Percentiles rank a stretch among this genome's conserved stretches.
phyloP scores from a whole-genome alignment of 2,888 invertebrate genomes.

The Pandemis cinnamomeana region DNA sequence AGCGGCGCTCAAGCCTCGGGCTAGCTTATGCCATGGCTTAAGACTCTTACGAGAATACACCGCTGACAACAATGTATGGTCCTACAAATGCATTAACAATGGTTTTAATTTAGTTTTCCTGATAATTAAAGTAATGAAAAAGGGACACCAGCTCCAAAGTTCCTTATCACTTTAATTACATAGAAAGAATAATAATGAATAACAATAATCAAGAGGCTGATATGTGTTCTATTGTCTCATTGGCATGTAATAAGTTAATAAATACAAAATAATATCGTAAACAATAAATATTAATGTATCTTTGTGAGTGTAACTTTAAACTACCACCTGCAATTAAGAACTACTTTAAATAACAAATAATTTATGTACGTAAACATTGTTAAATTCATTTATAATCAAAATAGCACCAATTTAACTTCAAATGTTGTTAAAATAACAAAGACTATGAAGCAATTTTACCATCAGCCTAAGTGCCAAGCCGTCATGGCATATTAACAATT shows the following conservation, averaged over 20 bases:
- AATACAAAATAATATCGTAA: neutral
- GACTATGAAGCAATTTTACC: slow-evolving; percentile 37
- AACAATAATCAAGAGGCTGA: slow-evolving; percentile 46
- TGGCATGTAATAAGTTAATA: slow-evolving; percentile 4
- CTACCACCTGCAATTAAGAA: neutral
- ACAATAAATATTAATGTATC: neutral
- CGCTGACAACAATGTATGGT: slow-evolving; percentile 7
- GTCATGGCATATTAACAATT: slow-evolving; percentile 19
- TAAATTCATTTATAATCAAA: slow-evolving; percentile 41
- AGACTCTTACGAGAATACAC: neutral
- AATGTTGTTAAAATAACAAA: slow-evolving; percentile 38
- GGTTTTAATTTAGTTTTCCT: slow-evolving; percentile 23
- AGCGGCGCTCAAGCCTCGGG: neutral
- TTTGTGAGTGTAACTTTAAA: neutral
- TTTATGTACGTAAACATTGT: slow-evolving; percentile 7
- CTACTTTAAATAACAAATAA: neutral
- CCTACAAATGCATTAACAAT: slow-evolving; percentile 41
- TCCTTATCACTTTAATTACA: slow-evolving; percentile 41
- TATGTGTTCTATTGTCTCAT: slow-evolving; percentile 48
- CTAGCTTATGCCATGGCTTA: neutral
- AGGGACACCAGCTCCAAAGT: slow-evolving; percentile 23
- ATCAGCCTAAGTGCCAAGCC: slow-evolving; percentile 32
- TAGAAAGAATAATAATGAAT: slow-evolving; percentile 9
- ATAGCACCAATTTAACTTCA: slow-evolving; percentile 75
- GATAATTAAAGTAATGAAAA: slow-evolving; percentile 34